Percentiles rank a stretch among this genome's conserved stretches.
These are phyloP conservation scores for Seira ritae DNA, from an alignment of 2,888 invertebrate species.

Conservation along the genomic window DNA sequence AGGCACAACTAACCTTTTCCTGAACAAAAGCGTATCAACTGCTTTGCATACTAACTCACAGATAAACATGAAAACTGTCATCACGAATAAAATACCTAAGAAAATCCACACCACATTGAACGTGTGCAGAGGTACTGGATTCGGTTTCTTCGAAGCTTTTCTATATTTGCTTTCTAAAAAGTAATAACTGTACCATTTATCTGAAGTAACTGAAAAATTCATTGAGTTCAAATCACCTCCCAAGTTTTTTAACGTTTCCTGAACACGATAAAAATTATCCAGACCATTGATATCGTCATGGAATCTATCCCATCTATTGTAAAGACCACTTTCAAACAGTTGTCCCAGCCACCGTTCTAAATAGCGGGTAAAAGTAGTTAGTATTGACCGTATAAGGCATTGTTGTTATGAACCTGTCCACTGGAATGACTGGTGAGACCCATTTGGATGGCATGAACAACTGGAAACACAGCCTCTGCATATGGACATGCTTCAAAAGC, in stretches of 20 bases:
- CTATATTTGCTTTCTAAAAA: not conserved
- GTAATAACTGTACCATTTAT: conserved; percentile 26
- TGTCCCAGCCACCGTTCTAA: conserved; percentile 18
- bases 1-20: no score
- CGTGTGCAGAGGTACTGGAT: not conserved
- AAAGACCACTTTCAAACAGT: conserved; percentile 48
- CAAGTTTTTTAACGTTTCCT: not conserved
- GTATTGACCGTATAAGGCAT: conserved; percentile 44
- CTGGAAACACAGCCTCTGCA: conserved; percentile 27
- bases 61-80: not conserved
- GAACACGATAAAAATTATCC: conserved; percentile 19
- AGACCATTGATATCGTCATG: conserved; percentile 45
- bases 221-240: conserved; percentile 10
- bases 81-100: conserved; percentile 6
- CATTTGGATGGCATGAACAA: conserved; percentile 32
- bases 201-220: not conserved
- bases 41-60: no score
- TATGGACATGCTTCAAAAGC: conserved; percentile 28
- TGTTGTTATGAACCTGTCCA: conserved; percentile 16
- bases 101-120: conserved; percentile 27
- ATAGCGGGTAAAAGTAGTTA: conserved; percentile 43
- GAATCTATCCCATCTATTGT: conserved; percentile 35
- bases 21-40: no score
- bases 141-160: not conserved
- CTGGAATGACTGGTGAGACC: conserved; percentile 2